Percentiles rank a stretch among this genome's conserved stretches.
Evolutionary conservation across 2,888 invertebrate genomes (phyloP).

Genomic region (Plagodis dolabraria): DNA sequence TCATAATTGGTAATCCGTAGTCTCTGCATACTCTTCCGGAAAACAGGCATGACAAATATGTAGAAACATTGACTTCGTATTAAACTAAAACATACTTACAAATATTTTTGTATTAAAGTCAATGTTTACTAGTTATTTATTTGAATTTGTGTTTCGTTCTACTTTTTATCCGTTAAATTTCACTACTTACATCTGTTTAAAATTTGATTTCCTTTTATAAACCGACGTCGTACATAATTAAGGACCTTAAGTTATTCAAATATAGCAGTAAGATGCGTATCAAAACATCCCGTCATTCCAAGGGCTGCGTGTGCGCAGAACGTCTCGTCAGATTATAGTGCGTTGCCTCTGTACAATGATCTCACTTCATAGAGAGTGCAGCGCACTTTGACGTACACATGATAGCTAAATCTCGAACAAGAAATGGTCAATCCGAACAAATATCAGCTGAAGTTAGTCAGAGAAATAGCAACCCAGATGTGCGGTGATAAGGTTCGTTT

Average conservation of each 20-base stretch:
- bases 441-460: background rate
- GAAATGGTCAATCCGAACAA: background rate
- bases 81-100: too few species aligned
- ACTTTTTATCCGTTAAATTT: too few species aligned
- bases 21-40: too few species aligned
- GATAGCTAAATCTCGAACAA: background rate
- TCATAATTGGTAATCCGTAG: too few species aligned
- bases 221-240: background rate
- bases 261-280: constrained; percentile 19
- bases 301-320: constrained; percentile 58
- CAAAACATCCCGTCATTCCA: constrained; percentile 6
- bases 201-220: too few species aligned
- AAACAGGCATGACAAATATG: too few species aligned
- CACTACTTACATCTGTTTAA: too few species aligned
- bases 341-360: constrained; percentile 67
- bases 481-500: background rate
- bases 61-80: too few species aligned
- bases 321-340: constrained; percentile 74
- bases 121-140: too few species aligned
- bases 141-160: too few species aligned
- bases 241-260: constrained; percentile 8
- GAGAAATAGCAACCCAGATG: background rate
- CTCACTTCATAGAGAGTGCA: constrained; percentile 69
- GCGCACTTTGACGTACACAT: constrained; percentile 21
- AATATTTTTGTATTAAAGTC: too few species aligned